phyloP scores from a whole-genome alignment of 2,888 invertebrate genomes.

The Cyrtodaria siliqua region DNA sequence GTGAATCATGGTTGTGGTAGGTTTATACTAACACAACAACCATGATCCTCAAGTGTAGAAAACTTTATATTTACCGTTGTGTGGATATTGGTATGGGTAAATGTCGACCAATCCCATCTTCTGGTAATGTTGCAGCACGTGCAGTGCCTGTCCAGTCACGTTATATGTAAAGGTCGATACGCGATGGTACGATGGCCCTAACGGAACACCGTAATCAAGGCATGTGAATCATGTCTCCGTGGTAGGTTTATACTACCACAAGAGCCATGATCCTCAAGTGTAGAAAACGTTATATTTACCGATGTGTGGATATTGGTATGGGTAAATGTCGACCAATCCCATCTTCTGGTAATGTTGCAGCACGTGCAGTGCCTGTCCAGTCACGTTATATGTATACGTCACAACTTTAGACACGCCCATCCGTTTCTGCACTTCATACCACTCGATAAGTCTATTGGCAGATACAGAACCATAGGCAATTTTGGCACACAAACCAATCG shows the following conservation, averaged over 20 bases:
- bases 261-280: too few species aligned
- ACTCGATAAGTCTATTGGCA: conserved; percentile 1
- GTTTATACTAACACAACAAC: too few species aligned
- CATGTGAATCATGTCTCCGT: too few species aligned
- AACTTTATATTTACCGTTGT: conserved; percentile 10
- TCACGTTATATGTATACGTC: conserved; percentile 9
- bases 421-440: conserved; percentile 11
- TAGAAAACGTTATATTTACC: conserved; percentile 5
- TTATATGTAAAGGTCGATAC: conserved; percentile 15
- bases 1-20: too few species aligned
- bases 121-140: conserved; percentile 4
- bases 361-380: background rate
- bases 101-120: background rate
- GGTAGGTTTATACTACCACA: too few species aligned
- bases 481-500: conserved; percentile 11
- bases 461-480: conserved; percentile 9
- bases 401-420: conserved; percentile 11
- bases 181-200: too few species aligned
- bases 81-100: conserved; percentile 3
- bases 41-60: too few species aligned
- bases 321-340: conserved; percentile 1
- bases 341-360: conserved; percentile 2
- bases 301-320: conserved; percentile 3
- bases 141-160: background rate
- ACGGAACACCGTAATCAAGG: too few species aligned